A percentile compares a stretch with the other conserved stretches of the same genome.
These are phyloP conservation scores for Cladopsammia gracilis DNA, from an alignment of 64 coral and sea anemone genomes.

Conservation along the genomic window DNA sequence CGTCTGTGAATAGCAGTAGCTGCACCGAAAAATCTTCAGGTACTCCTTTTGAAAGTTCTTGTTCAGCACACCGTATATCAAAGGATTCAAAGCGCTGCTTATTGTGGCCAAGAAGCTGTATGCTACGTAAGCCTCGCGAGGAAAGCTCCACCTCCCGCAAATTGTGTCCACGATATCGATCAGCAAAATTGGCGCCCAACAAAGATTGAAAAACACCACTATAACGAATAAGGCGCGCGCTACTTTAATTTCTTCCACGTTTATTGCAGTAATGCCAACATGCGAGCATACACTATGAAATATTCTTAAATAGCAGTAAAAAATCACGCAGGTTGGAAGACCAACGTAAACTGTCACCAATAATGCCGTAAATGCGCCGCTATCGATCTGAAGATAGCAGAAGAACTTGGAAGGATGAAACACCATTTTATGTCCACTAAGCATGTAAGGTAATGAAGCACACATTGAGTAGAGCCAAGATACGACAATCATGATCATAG, in stretches of 20 bases:
- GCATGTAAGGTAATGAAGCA: background rate
- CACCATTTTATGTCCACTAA: constrained; percentile 1
- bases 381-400: background rate
- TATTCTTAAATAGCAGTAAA: constrained; percentile 17
- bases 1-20: too few relatives aligned
- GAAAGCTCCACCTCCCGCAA: too few relatives aligned
- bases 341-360: background rate
- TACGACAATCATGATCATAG: background rate
- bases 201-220: background rate
- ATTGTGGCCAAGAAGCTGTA: background rate
- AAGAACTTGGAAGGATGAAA: background rate
- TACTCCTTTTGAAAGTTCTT: too few relatives aligned
- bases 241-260: constrained; percentile 41
- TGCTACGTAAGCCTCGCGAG: too few relatives aligned
- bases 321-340: constrained; percentile 14
- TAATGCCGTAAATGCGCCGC: background rate
- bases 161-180: too few relatives aligned
- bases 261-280: background rate
- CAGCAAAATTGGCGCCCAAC: background rate
- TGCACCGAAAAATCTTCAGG: too few relatives aligned
- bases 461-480: background rate
- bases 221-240: background rate
- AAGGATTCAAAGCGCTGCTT: too few relatives aligned
- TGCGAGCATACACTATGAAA: background rate
- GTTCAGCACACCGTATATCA: too few relatives aligned